These are phyloP conservation scores for Spinus olivaceus DNA, from an alignment of 2,797 vertebrate species.

Conservation along the genomic window DNA sequence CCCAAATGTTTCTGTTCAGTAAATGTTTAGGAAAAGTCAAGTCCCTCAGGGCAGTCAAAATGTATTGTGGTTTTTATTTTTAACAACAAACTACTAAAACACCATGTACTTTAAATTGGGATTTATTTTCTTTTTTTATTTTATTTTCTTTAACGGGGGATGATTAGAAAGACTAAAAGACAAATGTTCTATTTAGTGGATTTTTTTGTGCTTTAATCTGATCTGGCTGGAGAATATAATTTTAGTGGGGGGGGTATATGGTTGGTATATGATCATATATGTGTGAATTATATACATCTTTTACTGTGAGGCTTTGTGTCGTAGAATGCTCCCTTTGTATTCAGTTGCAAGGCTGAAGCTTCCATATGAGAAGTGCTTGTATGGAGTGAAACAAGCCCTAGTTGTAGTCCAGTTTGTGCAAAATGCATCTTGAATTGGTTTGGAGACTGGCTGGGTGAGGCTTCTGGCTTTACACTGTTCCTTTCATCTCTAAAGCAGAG, in stretches of 20 bases:
- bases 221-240: slow-evolving; percentile 32
- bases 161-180: neutral
- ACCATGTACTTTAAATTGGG: slow-evolving; percentile 15
- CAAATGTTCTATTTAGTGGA: neutral
- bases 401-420: neutral
- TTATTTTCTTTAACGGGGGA: neutral
- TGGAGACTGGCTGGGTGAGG: slow-evolving; percentile 37
- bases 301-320: slow-evolving; percentile 16
- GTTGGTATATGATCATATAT: neutral
- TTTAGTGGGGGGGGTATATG: neutral
- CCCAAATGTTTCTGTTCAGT: slow-evolving; percentile 63
- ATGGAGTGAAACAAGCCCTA: neutral
- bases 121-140: neutral
- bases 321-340: neutral
- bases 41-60: slow-evolving; percentile 53
- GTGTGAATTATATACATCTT: neutral
- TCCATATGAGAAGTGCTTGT: neutral
- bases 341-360: slow-evolving; percentile 38
- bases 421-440: neutral
- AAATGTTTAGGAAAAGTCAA: slow-evolving; percentile 62
- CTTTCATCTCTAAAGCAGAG: slow-evolving; percentile 59
- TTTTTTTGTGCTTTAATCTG: slow-evolving; percentile 22
- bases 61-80: neutral
- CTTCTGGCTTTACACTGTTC: slow-evolving; percentile 40
- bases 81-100: neutral